Conservation (phyloP, 2,888 invertebrate genomes). For the Choristoneura rosaceana region DNA sequence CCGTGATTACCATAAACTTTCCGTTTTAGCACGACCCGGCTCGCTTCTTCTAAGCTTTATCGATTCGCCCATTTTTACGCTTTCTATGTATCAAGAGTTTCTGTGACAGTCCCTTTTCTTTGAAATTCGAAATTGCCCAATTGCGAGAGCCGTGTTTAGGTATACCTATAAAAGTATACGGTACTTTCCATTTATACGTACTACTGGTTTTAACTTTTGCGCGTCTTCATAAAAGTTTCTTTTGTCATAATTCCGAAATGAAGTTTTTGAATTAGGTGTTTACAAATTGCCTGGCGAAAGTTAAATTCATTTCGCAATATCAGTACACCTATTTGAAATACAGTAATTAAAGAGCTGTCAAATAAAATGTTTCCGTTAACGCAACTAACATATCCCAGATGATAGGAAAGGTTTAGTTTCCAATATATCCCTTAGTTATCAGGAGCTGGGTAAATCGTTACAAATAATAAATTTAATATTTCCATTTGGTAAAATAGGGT, state of each 20-base stretch:
- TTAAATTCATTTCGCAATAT: neutral
- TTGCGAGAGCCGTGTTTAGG: slow-evolving; percentile 66
- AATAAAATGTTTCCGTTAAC: slow-evolving; percentile 1
- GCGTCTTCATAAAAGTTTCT: slow-evolving; percentile 1
- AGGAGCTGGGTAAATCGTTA: neutral
- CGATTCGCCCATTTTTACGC: slow-evolving; percentile 78
- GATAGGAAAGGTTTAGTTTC: neutral
- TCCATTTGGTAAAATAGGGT: slow-evolving; percentile 26
- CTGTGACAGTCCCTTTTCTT: slow-evolving; percentile 75
- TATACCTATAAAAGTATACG: slow-evolving; percentile 43
- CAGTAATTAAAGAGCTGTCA: slow-evolving; percentile 4
- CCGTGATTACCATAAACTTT: slow-evolving; percentile 84
- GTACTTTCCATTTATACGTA: slow-evolving; percentile 51
- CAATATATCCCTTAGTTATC: neutral
- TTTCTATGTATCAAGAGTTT: slow-evolving; percentile 72
- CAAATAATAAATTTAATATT: slow-evolving; percentile 5
- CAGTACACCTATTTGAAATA: neutral
- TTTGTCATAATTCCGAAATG: slow-evolving; percentile 5
- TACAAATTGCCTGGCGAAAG: neutral
- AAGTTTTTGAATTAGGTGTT: slow-evolving; percentile 3
- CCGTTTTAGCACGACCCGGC: slow-evolving; percentile 79
- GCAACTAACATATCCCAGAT: neutral
- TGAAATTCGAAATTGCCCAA: slow-evolving; percentile 78
- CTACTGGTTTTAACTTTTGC: slow-evolving; percentile 46
- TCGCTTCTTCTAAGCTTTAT: slow-evolving; percentile 79